Evolutionary conservation across 2,888 invertebrate species (phyloP), one percentile per base, ranked within the genome.

Genomic region (Euzetes globulus): DNA sequence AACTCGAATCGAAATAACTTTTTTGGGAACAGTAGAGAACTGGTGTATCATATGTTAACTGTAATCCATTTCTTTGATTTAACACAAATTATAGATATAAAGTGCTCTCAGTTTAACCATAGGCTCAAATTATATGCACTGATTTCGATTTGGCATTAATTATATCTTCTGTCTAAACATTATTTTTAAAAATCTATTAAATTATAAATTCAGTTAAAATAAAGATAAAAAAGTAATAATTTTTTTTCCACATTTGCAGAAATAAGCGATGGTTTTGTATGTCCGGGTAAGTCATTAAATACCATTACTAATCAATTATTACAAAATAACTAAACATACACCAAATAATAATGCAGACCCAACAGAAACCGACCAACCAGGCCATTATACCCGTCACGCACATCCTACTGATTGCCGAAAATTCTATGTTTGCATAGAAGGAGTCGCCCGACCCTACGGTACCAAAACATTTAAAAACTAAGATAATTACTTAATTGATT

Each of bases 361-460:
- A 45, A 88, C 90, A 80, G 89, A 89, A 81, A 87, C 90, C 78
- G 80, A 80, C 37, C 79, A 79, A 45, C 79, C 80, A 52, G 94
- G 93, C 77, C 90, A 92, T 78, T 95, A 94, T 89, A 92, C 93
- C 80, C 89, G 94, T 82, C 94, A 94, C 85, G 92, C 94, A 76
- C 94, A 95, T 84, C 94, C 94, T 50, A 93, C 92, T 87, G 82
- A 82, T 76, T 83, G 83, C 79, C 89, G 94, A 81, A 94, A 94
- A 83, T 95, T 94, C 86, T 95, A 92, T 87, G 93, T 94, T 84
- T 95, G 94, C 83, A 84, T 94, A 78, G 94, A 94, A 84, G 91
- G 91, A 79, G 89, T 89, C 76, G 91, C 94, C 78, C 88, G 94
- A 79, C 94, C 94, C 84, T 94, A 94, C 84, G 94, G 71, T 75